Percentiles rank a stretch among this genome's conserved stretches.
Conservation (phyloP, 2,797 vertebrate species). For the Clangula hyemalis region DNA sequence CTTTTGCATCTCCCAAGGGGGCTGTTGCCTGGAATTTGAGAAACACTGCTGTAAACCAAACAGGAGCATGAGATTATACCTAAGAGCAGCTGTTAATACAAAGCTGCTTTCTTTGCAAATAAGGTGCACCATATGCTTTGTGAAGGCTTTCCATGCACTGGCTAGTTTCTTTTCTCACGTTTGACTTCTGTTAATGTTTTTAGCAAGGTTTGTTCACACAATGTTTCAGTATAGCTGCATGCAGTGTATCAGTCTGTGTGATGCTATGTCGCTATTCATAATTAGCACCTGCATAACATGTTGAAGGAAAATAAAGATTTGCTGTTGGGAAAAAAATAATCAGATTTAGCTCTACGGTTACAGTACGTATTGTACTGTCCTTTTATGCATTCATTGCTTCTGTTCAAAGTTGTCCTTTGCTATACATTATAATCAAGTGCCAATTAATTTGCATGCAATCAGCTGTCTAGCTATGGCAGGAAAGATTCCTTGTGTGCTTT, state of each 20-base stretch:
- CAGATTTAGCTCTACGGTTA: not conserved
- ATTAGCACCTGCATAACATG: constrained; percentile 7
- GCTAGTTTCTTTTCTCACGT: not conserved
- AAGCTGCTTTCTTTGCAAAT: constrained; percentile 38
- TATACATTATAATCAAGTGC: constrained; percentile 14
- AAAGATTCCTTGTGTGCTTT: constrained; percentile 54
- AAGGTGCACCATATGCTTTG: constrained; percentile 8
- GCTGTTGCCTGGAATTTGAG: constrained; percentile 8
- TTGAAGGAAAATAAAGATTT: constrained; percentile 22
- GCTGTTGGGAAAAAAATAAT: not conserved
- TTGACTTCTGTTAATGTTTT: not conserved
- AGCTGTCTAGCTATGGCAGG: constrained; percentile 42
- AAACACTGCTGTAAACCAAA: constrained; percentile 17
- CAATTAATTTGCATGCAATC: constrained; percentile 63
- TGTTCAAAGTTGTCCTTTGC: not conserved
- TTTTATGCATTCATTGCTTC: not conserved
- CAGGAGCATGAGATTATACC: not conserved
- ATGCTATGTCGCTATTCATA: constrained; percentile 21
- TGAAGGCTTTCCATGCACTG: constrained; percentile 44
- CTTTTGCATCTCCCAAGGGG: not conserved
- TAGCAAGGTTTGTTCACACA: not conserved
- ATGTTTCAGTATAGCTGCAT: constrained; percentile 50
- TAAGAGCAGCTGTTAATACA: constrained; percentile 21
- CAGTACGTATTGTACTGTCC: not conserved
- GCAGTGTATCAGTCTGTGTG: constrained; percentile 48